A percentile compares a stretch with the other conserved stretches of the same genome.
These are phyloP conservation scores for Ciconia maguari DNA, from an alignment of 2,113 vertebrate species.

Conservation along the genomic window DNA sequence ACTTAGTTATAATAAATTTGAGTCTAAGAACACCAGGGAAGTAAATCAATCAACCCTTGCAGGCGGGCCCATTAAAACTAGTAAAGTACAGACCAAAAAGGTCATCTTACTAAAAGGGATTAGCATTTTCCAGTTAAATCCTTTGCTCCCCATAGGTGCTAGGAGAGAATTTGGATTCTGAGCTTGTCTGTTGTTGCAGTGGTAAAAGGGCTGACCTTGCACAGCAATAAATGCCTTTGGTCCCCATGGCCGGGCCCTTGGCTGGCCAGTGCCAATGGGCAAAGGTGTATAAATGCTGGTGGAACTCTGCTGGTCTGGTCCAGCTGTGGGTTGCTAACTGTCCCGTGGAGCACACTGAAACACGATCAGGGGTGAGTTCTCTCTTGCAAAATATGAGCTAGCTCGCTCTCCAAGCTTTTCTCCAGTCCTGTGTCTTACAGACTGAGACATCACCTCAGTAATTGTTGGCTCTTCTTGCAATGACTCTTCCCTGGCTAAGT, in stretches of 20 bases:
- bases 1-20: constrained; percentile 61
- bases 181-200: background rate
- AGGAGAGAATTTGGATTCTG: background rate
- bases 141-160: background rate
- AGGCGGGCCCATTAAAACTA: constrained; percentile 57
- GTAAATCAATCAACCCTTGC: constrained; percentile 63
- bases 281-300: background rate
- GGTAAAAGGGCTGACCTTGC: background rate
- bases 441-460: constrained; percentile 55
- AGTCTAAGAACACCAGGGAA: constrained; percentile 25
- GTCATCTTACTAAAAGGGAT: constrained; percentile 60
- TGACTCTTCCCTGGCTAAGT: constrained; percentile 27
- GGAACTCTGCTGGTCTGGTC: background rate
- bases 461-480: constrained; percentile 50
- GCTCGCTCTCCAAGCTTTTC: background rate
- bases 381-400: background rate
- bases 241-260: background rate
- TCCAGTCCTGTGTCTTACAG: background rate
- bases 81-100: constrained; percentile 31
- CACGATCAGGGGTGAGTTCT: background rate
- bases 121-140: constrained; percentile 49
- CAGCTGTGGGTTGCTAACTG: background rate
- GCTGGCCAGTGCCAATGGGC: background rate
- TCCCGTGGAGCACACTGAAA: background rate
- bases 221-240: background rate